These are phyloP conservation scores for Parasteatoda lunata DNA, from an alignment of 2,888 invertebrate species.

Conservation along the genomic window DNA sequence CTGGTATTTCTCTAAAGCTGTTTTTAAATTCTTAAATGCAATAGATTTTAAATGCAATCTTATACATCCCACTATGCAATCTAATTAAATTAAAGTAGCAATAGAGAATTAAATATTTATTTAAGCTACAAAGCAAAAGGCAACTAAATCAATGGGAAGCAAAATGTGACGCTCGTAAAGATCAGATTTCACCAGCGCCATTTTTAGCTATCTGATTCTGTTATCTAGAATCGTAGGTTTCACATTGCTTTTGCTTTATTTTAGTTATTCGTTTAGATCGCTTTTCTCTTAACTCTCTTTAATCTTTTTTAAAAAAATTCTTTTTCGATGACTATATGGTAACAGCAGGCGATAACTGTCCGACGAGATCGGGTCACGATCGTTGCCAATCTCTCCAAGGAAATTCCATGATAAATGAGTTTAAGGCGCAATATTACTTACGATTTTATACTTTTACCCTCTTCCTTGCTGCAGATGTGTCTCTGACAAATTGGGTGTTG, in stretches of 20 bases:
- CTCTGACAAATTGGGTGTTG: neutral
- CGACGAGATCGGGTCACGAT: slow-evolving; percentile 37
- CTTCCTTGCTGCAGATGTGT: neutral
- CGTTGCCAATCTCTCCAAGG: slow-evolving; percentile 24
- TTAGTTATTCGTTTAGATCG: slow-evolving; percentile 52
- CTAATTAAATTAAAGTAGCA: too few relatives aligned
- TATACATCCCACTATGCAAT: too few relatives aligned
- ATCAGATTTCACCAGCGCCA: too few relatives aligned
- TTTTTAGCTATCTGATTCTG: slow-evolving; percentile 1
- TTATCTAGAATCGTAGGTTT: slow-evolving; percentile 44
- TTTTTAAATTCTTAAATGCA: too few relatives aligned
- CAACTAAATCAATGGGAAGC: too few relatives aligned
- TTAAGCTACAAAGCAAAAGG: too few relatives aligned
- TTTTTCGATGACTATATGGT: slow-evolving; percentile 16
- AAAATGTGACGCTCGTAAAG: too few relatives aligned
- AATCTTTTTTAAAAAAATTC: slow-evolving; percentile 26
- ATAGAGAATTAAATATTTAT: too few relatives aligned
- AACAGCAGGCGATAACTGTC: slow-evolving; percentile 20
- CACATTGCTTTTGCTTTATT: slow-evolving; percentile 39
- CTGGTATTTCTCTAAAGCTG: too few relatives aligned
- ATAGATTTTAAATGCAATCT: too few relatives aligned
- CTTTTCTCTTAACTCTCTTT: neutral
- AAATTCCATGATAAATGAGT: slow-evolving; percentile 48
- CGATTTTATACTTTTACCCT: slow-evolving; percentile 20
- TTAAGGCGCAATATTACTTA: neutral